These are phyloP conservation scores for Dasyornis broadbenti DNA, from an alignment of 2,113 vertebrate species.

Conservation along the genomic window DNA sequence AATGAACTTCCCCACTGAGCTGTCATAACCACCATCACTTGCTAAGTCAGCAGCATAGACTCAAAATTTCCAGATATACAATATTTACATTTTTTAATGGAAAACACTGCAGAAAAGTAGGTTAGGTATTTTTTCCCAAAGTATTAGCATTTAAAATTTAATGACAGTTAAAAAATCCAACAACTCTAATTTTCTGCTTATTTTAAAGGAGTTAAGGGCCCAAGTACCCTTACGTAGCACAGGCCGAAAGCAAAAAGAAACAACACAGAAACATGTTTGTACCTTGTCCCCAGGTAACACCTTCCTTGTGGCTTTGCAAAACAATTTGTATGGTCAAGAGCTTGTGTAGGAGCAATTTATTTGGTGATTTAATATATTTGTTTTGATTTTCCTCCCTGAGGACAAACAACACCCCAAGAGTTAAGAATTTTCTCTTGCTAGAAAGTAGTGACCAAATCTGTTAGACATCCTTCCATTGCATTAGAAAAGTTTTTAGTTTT, in stretches of 20 bases:
- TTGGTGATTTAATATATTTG: background rate
- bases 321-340: background rate
- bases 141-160: background rate
- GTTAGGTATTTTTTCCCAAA: background rate
- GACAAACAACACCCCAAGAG: rapidly evolving
- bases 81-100: background rate
- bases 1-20: background rate
- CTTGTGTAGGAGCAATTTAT: background rate
- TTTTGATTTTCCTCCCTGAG: background rate
- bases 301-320: background rate
- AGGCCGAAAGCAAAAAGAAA: background rate
- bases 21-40: background rate
- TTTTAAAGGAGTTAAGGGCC: background rate
- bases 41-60: background rate
- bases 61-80: background rate
- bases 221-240: background rate
- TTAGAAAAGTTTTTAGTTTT: background rate
- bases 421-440: background rate
- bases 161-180: background rate
- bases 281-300: background rate
- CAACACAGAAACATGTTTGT: background rate
- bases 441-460: background rate
- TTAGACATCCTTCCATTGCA: background rate
- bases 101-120: background rate
- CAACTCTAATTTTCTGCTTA: background rate